These are phyloP conservation scores for Natator depressus DNA, from an alignment of 2,113 vertebrate species.

Conservation along the genomic window DNA sequence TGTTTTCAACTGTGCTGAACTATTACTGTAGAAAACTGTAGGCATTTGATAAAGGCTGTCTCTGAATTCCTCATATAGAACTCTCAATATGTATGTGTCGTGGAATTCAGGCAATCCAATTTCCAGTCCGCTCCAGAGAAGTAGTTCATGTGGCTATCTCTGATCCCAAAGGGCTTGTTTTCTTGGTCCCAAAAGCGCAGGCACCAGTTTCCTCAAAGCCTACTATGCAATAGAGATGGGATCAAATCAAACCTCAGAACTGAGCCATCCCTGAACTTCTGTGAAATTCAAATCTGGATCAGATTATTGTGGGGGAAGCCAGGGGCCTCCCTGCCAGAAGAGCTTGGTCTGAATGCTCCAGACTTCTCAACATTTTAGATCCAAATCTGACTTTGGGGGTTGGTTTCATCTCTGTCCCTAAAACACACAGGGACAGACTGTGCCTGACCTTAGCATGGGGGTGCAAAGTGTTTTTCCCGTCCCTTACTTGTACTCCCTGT, in stretches of 20 bases:
- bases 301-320: background rate
- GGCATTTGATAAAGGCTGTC: constrained; percentile 53
- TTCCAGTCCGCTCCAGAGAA: constrained; percentile 51
- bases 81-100: constrained; percentile 24
- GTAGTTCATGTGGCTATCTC: constrained; percentile 56
- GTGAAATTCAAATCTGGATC: background rate
- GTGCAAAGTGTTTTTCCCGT: background rate
- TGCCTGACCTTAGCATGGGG: background rate
- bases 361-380: background rate
- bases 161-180: constrained; percentile 57
- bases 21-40: constrained; percentile 31
- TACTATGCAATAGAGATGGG: background rate
- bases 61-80: constrained; percentile 56
- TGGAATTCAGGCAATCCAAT: constrained; percentile 59
- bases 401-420: background rate
- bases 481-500: background rate
- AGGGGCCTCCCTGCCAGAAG: background rate
- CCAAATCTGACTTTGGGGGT: background rate
- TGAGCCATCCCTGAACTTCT: background rate
- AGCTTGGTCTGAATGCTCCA: background rate
- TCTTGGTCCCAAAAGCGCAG: constrained; percentile 62
- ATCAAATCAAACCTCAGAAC: background rate
- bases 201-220: constrained; percentile 60
- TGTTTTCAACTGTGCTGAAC: background rate
- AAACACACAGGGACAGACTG: background rate